Evolutionary conservation across 2,888 invertebrate species (phyloP).

Genomic region (Chrysopilus asiliformis): DNA sequence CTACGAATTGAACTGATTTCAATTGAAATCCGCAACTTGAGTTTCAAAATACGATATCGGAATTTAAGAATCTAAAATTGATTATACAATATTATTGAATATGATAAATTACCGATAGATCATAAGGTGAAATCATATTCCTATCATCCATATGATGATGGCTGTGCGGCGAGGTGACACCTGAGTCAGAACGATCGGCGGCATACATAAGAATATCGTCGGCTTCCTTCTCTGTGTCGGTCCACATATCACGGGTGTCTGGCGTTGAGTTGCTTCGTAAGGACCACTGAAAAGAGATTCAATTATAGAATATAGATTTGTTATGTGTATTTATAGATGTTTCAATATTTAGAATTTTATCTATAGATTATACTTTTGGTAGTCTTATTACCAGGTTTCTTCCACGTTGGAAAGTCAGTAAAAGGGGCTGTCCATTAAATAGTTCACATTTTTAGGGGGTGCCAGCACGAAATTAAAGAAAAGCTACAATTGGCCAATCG

Average conservation of each 20-base stretch:
- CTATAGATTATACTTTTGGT: too few relatives aligned
- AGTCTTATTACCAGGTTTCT: too few relatives aligned
- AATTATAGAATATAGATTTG: too few relatives aligned
- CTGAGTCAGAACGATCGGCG: constrained; percentile 22
- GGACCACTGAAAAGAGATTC: constrained; percentile 30
- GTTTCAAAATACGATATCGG: neutral
- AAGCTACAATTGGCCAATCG: too few relatives aligned
- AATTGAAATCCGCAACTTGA: too few relatives aligned
- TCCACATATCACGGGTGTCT: constrained; percentile 25
- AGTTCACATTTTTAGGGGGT: too few relatives aligned
- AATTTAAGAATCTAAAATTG: constrained; percentile 1
- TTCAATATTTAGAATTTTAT: too few relatives aligned
- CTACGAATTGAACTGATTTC: too few relatives aligned
- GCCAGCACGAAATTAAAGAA: too few relatives aligned
- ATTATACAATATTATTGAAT: neutral
- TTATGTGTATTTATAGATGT: too few relatives aligned
- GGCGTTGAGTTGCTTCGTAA: constrained; percentile 24
- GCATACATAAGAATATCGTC: constrained; percentile 15
- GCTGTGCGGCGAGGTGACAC: constrained; percentile 24
- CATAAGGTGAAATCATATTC: constrained; percentile 20
- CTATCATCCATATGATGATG: constrained; percentile 22
- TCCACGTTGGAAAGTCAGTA: too few relatives aligned
- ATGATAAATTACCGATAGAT: constrained; percentile 20
- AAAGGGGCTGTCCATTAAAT: too few relatives aligned
- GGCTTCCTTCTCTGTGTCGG: constrained; percentile 17